Base-by-base conservation (phyloP, 1,140 invertebrate species). In the Telenomus remus region DNA sequence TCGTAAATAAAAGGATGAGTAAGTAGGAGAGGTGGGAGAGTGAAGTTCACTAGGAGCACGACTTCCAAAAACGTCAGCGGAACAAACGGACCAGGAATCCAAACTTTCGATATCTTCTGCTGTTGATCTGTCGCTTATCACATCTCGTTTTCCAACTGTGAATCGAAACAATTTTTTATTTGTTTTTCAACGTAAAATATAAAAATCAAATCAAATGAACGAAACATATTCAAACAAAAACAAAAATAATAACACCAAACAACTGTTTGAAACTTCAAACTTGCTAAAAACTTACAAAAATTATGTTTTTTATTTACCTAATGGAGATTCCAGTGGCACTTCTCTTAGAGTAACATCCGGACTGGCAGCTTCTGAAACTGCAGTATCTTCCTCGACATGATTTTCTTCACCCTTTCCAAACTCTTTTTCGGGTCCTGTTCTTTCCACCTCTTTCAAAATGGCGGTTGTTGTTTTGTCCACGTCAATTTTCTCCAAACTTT, bases 51-150 rank as follows among this genome's bases (percentile, higher is more conserved):
- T 85, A 7, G 71, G 73, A 0, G 73, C 72, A 60, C 68, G 82
- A 75, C 70, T 84, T 14, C 83, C 81, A 57, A 81, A 84, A 10
- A 88, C 60, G 14, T 88, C 84, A 0, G 84, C 91, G 0, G 92
- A 93, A 74, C 91, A 93, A 7, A 92, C 89, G 0, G 92, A 93
- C 90, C 91, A 92, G 6, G 92, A 92, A 75, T 93, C 92, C 76
- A 92, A 91, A 65, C 91, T 92, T 55, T 91, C 81, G 14, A 88
- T 88, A 57, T 92, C 92, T 59, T 92, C 91, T 15, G 87, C 88
- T 3, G 92, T 91, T 4, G 92, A 92, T 44, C 69, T 59, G 15
- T 75, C 73, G 9, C 60, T 71, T 0, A 59, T 54, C 2, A 47
- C 47, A 8, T 79, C 69, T 44, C 63, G 76, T 12, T 35, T 19